Evolutionary conservation across 2,797 vertebrate species (phyloP).

Genomic region (Somateria mollissima): DNA sequence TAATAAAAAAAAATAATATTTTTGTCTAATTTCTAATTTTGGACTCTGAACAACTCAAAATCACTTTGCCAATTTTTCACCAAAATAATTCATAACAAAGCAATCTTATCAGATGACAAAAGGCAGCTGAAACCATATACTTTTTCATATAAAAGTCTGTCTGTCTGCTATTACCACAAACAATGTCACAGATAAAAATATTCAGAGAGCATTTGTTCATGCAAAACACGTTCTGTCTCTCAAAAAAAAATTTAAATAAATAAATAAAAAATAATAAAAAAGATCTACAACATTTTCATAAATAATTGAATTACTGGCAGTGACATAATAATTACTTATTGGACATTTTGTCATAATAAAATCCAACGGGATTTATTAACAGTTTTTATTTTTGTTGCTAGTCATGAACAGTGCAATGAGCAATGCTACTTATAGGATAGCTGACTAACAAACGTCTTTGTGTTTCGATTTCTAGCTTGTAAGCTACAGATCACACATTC

Average conservation of each 20-base stretch:
- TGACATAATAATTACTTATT: neutral
- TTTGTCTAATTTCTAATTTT: constrained; percentile 49
- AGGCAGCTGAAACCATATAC: constrained; percentile 20
- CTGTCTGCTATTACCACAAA: constrained; percentile 47
- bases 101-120: constrained; percentile 60
- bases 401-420: neutral
- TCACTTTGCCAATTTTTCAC: constrained; percentile 30
- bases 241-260: no score
- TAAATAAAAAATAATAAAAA: neutral
- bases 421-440: rapidly evolving
- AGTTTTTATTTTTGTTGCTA: neutral
- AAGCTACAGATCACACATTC: neutral
- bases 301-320: neutral
- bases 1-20: constrained; percentile 8
- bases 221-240: neutral
- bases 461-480: neutral
- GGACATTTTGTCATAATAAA: neutral
- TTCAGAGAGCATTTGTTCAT: constrained; percentile 13
- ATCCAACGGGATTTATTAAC: neutral
- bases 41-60: constrained; percentile 11
- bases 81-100: constrained; percentile 46
- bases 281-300: neutral
- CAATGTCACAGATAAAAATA: constrained; percentile 15
- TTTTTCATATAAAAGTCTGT: neutral
- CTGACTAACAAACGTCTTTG: neutral